A percentile compares a stretch with the other conserved stretches of the same genome.
Evolutionary conservation across 2,113 vertebrate genomes (phyloP).

Genomic region (Psilopsiagon aurifrons): DNA sequence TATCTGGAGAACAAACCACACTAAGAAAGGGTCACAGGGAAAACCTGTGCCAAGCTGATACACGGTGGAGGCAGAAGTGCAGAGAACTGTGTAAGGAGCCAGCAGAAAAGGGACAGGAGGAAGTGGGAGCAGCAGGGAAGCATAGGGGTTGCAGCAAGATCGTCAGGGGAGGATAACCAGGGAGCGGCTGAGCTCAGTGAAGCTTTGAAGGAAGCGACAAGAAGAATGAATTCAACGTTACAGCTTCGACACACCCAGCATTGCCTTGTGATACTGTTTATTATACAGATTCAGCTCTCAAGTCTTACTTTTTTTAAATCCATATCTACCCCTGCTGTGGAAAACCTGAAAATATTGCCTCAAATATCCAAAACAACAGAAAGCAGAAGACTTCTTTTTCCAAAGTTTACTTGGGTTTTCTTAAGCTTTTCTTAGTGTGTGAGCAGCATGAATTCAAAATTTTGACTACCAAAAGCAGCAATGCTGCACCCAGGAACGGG

Average conservation of each 20-base stretch:
- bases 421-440: neutral
- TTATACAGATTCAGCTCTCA: neutral
- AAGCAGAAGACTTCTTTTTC: neutral
- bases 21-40: neutral
- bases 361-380: neutral
- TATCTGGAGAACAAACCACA: neutral
- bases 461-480: neutral
- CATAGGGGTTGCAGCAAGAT: neutral
- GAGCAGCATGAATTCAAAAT: neutral
- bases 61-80: fast-evolving
- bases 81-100: conserved; percentile 13
- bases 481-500: neutral
- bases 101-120: neutral
- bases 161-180: neutral
- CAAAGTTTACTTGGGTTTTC: neutral
- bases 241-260: conserved; percentile 11
- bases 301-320: neutral
- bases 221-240: conserved; percentile 20
- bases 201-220: conserved; percentile 48
- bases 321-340: neutral
- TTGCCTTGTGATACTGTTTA: neutral
- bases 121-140: conserved; percentile 18
- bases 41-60: neutral
- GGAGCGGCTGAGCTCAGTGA: conserved; percentile 2
- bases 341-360: neutral